phyloP scores from a whole-genome alignment of 2,797 vertebrate species.

The Perodicticus potto region DNA sequence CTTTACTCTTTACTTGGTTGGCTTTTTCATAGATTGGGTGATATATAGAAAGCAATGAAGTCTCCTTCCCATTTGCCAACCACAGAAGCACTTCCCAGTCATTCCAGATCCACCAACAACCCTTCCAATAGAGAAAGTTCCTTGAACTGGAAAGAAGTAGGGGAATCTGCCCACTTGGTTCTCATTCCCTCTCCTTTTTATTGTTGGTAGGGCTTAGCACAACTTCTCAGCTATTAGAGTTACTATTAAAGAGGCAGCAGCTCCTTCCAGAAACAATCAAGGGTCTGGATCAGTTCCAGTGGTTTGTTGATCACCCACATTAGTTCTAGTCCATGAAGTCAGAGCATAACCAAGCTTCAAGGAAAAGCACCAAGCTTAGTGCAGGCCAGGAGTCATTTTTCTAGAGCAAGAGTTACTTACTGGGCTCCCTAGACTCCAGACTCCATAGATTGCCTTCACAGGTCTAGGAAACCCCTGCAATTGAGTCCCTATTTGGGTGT shows the following conservation, averaged over 20 bases:
- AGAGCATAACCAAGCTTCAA: neutral
- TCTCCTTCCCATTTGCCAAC: neutral
- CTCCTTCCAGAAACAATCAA: conserved; percentile 39
- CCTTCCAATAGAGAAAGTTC: conserved; percentile 8
- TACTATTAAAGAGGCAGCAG: neutral
- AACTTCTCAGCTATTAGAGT: conserved; percentile 37
- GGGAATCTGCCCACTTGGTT: neutral
- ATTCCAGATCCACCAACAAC: neutral
- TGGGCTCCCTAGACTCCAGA: neutral
- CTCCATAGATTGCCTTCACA: conserved; percentile 20
- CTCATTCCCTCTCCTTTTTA: neutral
- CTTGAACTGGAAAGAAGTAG: neutral
- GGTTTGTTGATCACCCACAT: neutral
- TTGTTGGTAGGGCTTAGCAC: neutral
- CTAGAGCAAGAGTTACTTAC: neutral
- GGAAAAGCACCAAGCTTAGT: neutral
- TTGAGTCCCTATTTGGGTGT: neutral
- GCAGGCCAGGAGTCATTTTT: neutral
- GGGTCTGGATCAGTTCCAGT: neutral
- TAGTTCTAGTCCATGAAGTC: neutral
- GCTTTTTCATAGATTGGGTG: neutral
- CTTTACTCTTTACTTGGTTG: neutral
- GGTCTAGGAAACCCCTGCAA: neutral
- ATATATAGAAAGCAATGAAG: conserved; percentile 4
- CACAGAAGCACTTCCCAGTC: conserved; percentile 16